phyloP scores from a whole-genome alignment of 2,888 invertebrate genomes.

The Scaptomyza polygonia region DNA sequence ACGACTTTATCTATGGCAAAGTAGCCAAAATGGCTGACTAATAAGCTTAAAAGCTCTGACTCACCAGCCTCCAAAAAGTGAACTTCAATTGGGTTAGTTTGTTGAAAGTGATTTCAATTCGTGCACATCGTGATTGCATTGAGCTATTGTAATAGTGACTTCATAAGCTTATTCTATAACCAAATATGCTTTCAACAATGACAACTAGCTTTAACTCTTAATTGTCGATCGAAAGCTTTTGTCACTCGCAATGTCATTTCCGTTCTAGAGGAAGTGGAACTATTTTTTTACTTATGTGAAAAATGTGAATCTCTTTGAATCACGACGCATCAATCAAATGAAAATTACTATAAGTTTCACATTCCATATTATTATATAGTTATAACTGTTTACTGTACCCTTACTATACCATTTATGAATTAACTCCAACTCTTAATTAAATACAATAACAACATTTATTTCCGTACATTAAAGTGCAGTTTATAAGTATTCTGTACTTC shows the following conservation, averaged over 20 bases:
- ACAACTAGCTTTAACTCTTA: constrained; percentile 2
- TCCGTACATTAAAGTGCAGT: too few relatives aligned
- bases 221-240: background rate
- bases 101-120: constrained; percentile 7
- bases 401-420: too few relatives aligned
- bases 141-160: constrained; percentile 19
- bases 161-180: constrained; percentile 7
- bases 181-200: constrained; percentile 12
- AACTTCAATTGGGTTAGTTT: constrained; percentile 22
- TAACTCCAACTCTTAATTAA: too few relatives aligned
- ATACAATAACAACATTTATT: too few relatives aligned
- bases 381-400: too few relatives aligned
- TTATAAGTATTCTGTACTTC: too few relatives aligned
- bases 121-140: constrained; percentile 11
- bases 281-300: too few relatives aligned
- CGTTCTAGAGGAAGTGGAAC: background rate
- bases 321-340: too few relatives aligned
- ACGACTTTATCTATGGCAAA: constrained; percentile 7
- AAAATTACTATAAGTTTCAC: too few relatives aligned
- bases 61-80: constrained; percentile 25
- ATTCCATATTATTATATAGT: too few relatives aligned
- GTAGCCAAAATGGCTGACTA: constrained; percentile 36
- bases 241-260: constrained; percentile 2
- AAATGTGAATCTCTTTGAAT: too few relatives aligned
- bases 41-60: constrained; percentile 29